Conservation (phyloP, 2,888 invertebrate species). For the Limenitis arthemis region DNA sequence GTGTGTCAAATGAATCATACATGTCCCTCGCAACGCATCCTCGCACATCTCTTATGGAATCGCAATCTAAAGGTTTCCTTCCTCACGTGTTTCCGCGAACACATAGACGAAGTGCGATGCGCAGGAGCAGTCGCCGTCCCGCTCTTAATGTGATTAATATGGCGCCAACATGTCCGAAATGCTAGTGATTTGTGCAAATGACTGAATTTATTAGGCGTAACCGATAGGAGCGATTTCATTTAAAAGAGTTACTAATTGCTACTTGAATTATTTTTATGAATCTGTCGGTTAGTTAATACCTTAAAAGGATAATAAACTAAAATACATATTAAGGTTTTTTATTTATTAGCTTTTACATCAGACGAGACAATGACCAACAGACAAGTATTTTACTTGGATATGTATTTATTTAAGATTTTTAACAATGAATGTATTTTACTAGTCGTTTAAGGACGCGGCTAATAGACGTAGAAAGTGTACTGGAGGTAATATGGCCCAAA, state of each 20-base stretch:
- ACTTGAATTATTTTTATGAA: background rate
- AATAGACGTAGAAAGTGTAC: too few species aligned
- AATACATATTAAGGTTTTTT: too few species aligned
- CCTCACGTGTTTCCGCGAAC: conserved; percentile 32
- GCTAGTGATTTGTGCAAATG: conserved; percentile 25
- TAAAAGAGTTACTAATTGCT: conserved; percentile 30
- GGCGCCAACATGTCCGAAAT: conserved; percentile 39
- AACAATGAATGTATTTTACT: too few species aligned
- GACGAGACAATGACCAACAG: too few species aligned
- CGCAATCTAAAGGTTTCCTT: background rate
- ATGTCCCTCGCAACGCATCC: too few species aligned
- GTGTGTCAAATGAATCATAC: too few species aligned
- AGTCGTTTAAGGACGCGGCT: too few species aligned
- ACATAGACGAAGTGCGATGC: conserved; percentile 30
- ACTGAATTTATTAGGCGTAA: conserved; percentile 40
- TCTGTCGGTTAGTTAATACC: background rate
- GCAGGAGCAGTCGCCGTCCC: conserved; percentile 41
- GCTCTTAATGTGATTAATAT: conserved; percentile 40
- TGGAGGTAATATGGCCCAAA: too few species aligned
- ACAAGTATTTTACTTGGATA: too few species aligned
- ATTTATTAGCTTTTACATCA: too few species aligned
- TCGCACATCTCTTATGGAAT: too few species aligned
- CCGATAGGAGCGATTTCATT: conserved; percentile 31
- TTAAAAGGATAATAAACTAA: background rate
- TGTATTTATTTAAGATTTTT: too few species aligned